Evolutionary conservation across 2,888 invertebrate genomes (phyloP), one percentile per base, ranked within the genome.

Genomic region (Orchesellides sinensis): DNA sequence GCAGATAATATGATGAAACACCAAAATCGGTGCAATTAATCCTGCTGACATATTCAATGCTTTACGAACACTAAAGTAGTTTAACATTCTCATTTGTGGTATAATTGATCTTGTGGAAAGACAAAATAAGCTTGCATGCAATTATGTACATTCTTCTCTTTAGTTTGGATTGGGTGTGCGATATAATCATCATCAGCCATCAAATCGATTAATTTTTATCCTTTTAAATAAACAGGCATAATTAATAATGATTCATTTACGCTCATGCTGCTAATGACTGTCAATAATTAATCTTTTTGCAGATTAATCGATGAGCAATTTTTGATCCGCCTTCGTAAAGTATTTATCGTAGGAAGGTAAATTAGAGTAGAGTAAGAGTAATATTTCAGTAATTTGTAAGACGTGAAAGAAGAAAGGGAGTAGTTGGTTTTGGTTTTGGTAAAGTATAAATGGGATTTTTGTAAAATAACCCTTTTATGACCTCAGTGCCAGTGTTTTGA

Each of bases 11-110:
- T 35, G 27, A 47, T 61, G 49, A 27, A 45, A 47, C 21, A 66
- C 25, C 21, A 72, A n/a, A 79, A 79, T 72, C 72, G 73, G 73
- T 79, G 83, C 68, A 79, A 83, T 83, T 79, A 68, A 83, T 83
- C 79, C 73, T 65, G 65, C 74, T 83, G 83, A 83, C 83, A 66
- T 75, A 19, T 63, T 40, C 63, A 19, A 23, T 40, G 2, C 63
- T 21, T 23, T 40, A 40, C 63, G 19, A 45, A 10, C 32, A 47
- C 47, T 29, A n/a, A n/a, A n/a, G n/a, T n/a, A n/a, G n/a, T n/a
- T n/a, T n/a, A n/a, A n/a, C n/a, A n/a, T n/a, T n/a, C n/a, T n/a
- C n/a, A n/a, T n/a, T n/a, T n/a, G n/a, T n/a, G n/a, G 27, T 59
- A 59, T 29, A 52, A 69, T 54, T 54, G 52, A 54, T 49, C 35